phyloP scores from a whole-genome alignment of 2,888 invertebrate species.

The Euplagia quadripunctaria region DNA sequence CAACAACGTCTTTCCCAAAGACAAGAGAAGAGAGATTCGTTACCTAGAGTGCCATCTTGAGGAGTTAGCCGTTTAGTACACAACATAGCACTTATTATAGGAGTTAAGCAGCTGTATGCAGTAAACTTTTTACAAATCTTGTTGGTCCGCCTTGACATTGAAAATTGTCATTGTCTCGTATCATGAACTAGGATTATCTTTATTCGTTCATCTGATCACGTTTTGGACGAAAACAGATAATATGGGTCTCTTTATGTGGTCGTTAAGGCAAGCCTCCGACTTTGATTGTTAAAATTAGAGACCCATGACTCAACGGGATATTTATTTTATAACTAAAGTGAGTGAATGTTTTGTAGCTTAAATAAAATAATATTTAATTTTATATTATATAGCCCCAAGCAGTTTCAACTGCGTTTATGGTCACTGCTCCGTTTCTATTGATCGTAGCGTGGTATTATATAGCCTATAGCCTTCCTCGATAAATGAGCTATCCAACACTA shows the following conservation, averaged over 20 bases:
- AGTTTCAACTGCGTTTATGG: no score
- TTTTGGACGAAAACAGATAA: slow-evolving; percentile 58
- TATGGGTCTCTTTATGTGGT: slow-evolving; percentile 35
- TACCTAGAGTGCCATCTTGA: no score
- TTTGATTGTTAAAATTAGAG: slow-evolving; percentile 7
- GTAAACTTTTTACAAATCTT: slow-evolving; percentile 17
- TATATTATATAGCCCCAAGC: no score
- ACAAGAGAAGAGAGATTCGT: no score
- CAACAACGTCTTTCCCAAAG: no score
- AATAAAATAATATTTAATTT: neutral
- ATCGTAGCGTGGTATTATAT: no score
- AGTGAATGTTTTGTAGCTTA: neutral
- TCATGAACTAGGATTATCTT: slow-evolving; percentile 64
- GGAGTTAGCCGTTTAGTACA: no score
- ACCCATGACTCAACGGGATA: slow-evolving; percentile 2
- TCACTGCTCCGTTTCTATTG: no score
- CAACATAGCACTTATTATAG: no score
- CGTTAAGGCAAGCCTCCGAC: slow-evolving; percentile 30
- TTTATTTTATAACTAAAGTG: neutral
- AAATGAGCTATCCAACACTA: no score
- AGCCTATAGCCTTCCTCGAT: no score
- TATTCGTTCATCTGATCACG: slow-evolving; percentile 66
- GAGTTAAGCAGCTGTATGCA: neutral
- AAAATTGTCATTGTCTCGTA: slow-evolving; percentile 58
- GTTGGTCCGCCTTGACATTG: slow-evolving; percentile 60